A percentile compares a stretch with the other conserved stretches of the same genome.
Conservation (phyloP, 2,888 invertebrate species). For the Rhamphomyia laevipes region DNA sequence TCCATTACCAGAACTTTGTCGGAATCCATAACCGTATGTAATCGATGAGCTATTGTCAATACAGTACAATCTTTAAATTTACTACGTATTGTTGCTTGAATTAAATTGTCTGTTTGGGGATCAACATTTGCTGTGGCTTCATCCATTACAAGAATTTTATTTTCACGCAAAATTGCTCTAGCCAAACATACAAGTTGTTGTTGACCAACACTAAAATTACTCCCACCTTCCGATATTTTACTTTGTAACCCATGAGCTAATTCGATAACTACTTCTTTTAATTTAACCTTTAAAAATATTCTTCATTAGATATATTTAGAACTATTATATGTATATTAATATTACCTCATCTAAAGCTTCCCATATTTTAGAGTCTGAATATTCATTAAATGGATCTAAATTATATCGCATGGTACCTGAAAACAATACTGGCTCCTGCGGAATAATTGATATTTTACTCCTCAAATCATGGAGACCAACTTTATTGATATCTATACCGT, state of each 20-base stretch:
- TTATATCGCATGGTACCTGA: constrained; percentile 80
- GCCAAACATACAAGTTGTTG: constrained; percentile 82
- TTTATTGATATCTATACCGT: constrained; percentile 55
- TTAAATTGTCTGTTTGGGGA: constrained; percentile 72
- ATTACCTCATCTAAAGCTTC: constrained; percentile 68
- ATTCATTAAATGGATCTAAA: constrained; percentile 78
- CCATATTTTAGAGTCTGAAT: constrained; percentile 69
- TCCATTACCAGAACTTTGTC: constrained; percentile 55
- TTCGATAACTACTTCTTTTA: constrained; percentile 57
- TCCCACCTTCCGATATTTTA: constrained; percentile 61
- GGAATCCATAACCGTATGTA: constrained; percentile 67
- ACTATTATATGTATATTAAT: constrained; percentile 53
- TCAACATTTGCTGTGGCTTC: constrained; percentile 93
- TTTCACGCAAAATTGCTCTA: constrained; percentile 72
- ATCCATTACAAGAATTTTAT: constrained; percentile 75
- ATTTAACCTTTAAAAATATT: constrained; percentile 24
- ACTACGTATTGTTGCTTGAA: constrained; percentile 65
- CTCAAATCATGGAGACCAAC: constrained; percentile 66
- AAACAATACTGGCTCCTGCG: constrained; percentile 75
- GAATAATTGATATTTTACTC: constrained; percentile 69
- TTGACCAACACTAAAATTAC: constrained; percentile 85
- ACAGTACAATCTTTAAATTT: constrained; percentile 74
- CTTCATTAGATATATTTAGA: constrained; percentile 9
- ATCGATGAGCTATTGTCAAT: constrained; percentile 78
- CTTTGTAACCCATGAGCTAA: constrained; percentile 55